A percentile compares a stretch with the other conserved stretches of the same genome.
Evolutionary conservation across 2,113 vertebrate species (phyloP).

Genomic region (Lamprotornis superbus): DNA sequence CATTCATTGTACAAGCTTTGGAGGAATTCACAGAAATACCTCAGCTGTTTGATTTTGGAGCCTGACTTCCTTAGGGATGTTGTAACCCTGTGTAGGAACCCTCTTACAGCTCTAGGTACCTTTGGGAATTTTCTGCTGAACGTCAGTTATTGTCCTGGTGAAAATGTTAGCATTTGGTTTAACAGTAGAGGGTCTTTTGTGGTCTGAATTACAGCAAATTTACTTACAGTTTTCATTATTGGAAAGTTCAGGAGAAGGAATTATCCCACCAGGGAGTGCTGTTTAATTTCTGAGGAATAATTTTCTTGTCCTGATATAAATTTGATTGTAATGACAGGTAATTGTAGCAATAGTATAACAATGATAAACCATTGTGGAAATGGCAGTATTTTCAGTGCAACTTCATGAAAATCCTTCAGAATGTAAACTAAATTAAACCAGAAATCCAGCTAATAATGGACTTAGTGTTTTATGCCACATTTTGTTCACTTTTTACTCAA

Average conservation of each 20-base stretch:
- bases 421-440: conserved; percentile 8
- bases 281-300: conserved; percentile 60
- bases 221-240: conserved; percentile 38
- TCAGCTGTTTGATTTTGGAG: not conserved
- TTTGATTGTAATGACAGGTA: conserved; percentile 52
- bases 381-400: not conserved
- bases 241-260: conserved; percentile 38
- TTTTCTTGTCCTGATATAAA: conserved; percentile 48
- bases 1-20: not conserved
- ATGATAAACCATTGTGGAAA: conserved; percentile 3
- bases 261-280: conserved; percentile 62
- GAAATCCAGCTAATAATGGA: not conserved
- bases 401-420: not conserved
- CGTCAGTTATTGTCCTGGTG: not conserved
- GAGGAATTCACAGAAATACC: not conserved
- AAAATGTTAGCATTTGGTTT: not conserved
- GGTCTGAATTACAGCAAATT: conserved; percentile 40
- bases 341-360: conserved; percentile 21
- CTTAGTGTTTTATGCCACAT: not conserved
- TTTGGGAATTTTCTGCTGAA: not conserved
- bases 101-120: not conserved
- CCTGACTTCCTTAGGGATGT: not conserved
- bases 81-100: not conserved
- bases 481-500: not conserved
- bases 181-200: conserved; percentile 14